These are phyloP conservation scores for Beroe ovata DNA, from an alignment of 37 sponge, comb jelly and placozoan species.

Conservation along the genomic window DNA sequence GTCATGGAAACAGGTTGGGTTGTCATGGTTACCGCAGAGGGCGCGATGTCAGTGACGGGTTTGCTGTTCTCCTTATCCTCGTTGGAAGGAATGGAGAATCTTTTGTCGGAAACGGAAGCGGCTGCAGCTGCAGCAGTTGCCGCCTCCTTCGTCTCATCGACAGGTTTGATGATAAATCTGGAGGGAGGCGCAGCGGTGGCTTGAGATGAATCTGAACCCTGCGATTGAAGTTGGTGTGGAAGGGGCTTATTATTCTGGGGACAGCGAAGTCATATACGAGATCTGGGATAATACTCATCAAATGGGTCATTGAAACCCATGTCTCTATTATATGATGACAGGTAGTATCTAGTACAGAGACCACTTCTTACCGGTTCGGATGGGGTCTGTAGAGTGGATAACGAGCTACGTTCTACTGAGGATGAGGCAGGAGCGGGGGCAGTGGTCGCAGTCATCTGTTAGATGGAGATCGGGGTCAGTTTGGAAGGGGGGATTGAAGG, in stretches of 20 bases:
- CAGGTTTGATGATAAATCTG: constrained; percentile 57
- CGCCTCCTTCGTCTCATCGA: not conserved
- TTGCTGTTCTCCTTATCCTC: constrained; percentile 15
- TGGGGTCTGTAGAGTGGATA: not conserved
- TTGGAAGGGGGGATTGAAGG: not conserved
- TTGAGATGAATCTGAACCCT: constrained; percentile 17
- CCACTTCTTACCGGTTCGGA: constrained; percentile 14
- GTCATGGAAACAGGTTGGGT: not conserved
- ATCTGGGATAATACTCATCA: no score
- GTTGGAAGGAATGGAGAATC: not conserved
- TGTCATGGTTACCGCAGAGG: not conserved
- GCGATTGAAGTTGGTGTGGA: no score
- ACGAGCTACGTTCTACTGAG: not conserved
- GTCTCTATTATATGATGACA: not conserved
- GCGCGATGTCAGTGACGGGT: not conserved
- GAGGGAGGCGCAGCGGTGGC: constrained; percentile 55
- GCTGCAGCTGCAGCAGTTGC: not conserved
- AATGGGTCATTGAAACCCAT: no score
- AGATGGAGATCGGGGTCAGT: not conserved
- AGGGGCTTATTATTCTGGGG: no score
- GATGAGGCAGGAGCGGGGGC: constrained; percentile 18
- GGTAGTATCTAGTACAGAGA: not conserved
- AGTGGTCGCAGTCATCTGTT: constrained; percentile 51
- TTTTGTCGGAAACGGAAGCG: not conserved
- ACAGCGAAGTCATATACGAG: no score